phyloP scores from a whole-genome alignment of 2,888 invertebrate genomes.

The Gymnocheta viridis region DNA sequence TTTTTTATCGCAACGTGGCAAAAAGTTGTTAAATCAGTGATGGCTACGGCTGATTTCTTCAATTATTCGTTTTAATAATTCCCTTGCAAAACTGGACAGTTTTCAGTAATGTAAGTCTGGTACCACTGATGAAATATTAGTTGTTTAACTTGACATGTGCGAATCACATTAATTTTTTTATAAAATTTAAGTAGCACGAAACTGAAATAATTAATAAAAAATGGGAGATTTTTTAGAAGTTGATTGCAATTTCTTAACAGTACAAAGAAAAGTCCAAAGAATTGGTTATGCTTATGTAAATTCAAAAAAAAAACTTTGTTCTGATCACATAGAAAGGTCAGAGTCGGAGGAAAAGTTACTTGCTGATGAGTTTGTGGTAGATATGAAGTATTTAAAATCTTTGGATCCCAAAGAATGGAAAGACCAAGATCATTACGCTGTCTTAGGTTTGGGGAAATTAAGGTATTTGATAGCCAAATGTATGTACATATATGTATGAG shows the following conservation, averaged over 20 bases:
- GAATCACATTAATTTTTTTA: slow-evolving; percentile 45
- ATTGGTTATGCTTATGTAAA: slow-evolving; percentile 76
- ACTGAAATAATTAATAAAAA: slow-evolving; percentile 20
- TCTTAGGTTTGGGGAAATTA: slow-evolving; percentile 91
- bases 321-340: slow-evolving; percentile 63
- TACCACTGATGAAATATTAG: neutral
- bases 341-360: slow-evolving; percentile 78
- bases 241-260: slow-evolving; percentile 60
- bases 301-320: slow-evolving; percentile 69
- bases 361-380: slow-evolving; percentile 85
- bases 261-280: slow-evolving; percentile 72
- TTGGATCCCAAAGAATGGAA: slow-evolving; percentile 99
- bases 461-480: slow-evolving; percentile 73
- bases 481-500: neutral
- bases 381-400: slow-evolving; percentile 91
- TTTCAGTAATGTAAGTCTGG: no score
- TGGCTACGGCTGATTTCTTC: no score
- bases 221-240: slow-evolving; percentile 69
- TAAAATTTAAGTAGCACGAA: slow-evolving; percentile 47
- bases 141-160: slow-evolving; percentile 35
- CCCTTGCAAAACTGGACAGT: no score
- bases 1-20: no score
- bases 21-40: no score
- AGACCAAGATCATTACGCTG: slow-evolving; percentile 98
- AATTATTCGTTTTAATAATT: no score